These are phyloP conservation scores for Gulo gulo DNA, from an alignment of 2,113 vertebrate genomes.

Conservation along the genomic window DNA sequence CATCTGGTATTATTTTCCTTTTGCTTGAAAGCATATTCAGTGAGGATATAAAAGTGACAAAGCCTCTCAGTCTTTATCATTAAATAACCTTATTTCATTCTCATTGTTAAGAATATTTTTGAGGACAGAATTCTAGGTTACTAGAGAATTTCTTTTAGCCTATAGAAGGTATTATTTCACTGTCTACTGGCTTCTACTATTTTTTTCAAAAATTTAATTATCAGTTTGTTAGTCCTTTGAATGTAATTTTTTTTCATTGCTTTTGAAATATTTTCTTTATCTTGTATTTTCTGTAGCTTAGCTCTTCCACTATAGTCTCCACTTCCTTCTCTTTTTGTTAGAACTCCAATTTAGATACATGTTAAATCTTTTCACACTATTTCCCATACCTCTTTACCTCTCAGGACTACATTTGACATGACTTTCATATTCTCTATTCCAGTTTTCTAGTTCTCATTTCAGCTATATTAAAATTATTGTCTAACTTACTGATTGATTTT, in stretches of 20 bases:
- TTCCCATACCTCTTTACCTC: neutral
- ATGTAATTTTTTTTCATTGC: neutral
- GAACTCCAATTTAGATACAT: constrained; percentile 11
- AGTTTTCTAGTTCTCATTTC: neutral
- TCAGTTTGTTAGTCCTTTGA: neutral
- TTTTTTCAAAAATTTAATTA: neutral
- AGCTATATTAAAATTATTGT: neutral
- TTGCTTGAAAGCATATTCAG: neutral
- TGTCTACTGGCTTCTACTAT: neutral
- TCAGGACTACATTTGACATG: neutral
- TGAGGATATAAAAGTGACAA: neutral
- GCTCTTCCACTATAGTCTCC: neutral
- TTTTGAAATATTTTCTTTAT: constrained; percentile 23
- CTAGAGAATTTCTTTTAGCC: neutral
- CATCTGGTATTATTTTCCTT: neutral
- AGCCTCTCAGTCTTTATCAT: neutral
- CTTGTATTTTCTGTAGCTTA: neutral
- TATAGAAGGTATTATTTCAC: neutral
- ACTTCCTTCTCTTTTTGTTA: neutral
- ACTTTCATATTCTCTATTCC: neutral
- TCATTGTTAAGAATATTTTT: constrained; percentile 9
- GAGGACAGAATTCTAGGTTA: neutral
- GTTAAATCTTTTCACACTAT: neutral
- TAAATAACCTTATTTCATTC: neutral
- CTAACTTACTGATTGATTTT: neutral